Evolutionary conservation across 1,140 invertebrate genomes (phyloP), one percentile per base, ranked within the genome.

Genomic region (Calliphora vicina): DNA sequence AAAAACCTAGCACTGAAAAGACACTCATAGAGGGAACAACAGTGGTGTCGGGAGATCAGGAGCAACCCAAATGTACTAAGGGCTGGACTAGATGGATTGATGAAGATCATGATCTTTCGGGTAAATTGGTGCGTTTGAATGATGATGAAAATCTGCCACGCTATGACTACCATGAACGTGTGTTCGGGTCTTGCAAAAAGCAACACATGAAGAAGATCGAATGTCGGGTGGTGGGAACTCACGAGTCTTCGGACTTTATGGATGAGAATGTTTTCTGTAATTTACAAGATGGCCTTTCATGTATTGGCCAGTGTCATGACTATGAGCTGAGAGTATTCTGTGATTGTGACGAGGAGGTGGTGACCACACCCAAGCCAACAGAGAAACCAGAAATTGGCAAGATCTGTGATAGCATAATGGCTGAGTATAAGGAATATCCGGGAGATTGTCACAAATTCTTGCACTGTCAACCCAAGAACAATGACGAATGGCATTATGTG

Each of bases 41-140:
- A 0, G 23, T 57, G 12, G 84, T 84, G 1, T 0, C 84, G 27
- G 82, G 81, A 1, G 87, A 88, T 3, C 86, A 89, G 26, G 85
- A 86, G 43, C 83, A 89, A 81, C 85, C 87, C 9, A 88, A 88
- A 76, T 96, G 95, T 88, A 89, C 91, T 17, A 88, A 91, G 3
- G 96, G 96, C 0, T 97, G 96, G 96, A 94, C 94, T 0, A 87
- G 91, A 12, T 97, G 96, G 96, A 92, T 96, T 73, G 96, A 94
- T 90, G 92, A 92, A 81, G 92, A 94, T 84, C 85, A 86, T 13
- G 91, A 92, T 57, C 82, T 90, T 76, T 83, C 85, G 71, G 26
- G 89, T 43, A 89, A 87, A 45, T 84, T 80, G 15, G 85, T 88
- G 8, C 87, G 87, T 0, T 74, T 90, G 23, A 91, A 92, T 83